phyloP scores from a whole-genome alignment of 1,140 invertebrate species.

The Platyscapa corneri region DNA sequence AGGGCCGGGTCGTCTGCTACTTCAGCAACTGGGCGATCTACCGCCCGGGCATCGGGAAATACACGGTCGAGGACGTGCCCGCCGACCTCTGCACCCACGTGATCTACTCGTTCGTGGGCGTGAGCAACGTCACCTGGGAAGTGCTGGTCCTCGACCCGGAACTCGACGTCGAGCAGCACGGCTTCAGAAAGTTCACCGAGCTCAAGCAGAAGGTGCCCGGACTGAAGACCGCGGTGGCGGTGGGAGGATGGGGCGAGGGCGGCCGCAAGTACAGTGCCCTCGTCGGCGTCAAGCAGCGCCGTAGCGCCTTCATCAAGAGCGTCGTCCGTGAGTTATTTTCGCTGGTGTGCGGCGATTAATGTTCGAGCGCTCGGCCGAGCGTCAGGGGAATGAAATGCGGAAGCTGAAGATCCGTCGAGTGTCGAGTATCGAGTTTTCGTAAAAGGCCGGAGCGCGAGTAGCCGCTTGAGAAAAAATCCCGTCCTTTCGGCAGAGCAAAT shows the following conservation, averaged over 20 bases:
- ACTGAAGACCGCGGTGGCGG: slow-evolving; percentile 86
- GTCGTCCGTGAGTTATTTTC: slow-evolving; percentile 79
- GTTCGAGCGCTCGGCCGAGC: no score
- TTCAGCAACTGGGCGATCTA: slow-evolving; percentile 96
- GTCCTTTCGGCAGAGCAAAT: no score
- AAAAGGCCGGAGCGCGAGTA: no score
- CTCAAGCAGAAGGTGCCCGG: slow-evolving; percentile 81
- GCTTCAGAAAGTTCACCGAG: slow-evolving; percentile 88
- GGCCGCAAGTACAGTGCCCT: slow-evolving; percentile 89
- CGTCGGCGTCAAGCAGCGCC: slow-evolving; percentile 80
- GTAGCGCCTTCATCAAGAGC: slow-evolving; percentile 84
- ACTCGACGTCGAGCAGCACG: slow-evolving; percentile 83
- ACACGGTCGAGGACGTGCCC: slow-evolving; percentile 88
- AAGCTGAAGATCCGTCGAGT: no score
- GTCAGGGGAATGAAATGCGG: no score
- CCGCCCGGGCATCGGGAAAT: slow-evolving; percentile 85
- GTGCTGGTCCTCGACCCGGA: slow-evolving; percentile 87
- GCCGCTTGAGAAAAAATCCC: no score
- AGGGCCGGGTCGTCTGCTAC: slow-evolving; percentile 82
- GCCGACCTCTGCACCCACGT: slow-evolving; percentile 89
- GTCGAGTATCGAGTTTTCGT: no score
- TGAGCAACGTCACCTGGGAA: slow-evolving; percentile 85
- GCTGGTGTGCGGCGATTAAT: background rate
- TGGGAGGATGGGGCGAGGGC: slow-evolving; percentile 92
- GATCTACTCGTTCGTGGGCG: slow-evolving; percentile 93